Percentiles rank a stretch among this genome's conserved stretches.
phyloP scores from a whole-genome alignment of 2,888 invertebrate species.

The Pemphredon lugubris region DNA sequence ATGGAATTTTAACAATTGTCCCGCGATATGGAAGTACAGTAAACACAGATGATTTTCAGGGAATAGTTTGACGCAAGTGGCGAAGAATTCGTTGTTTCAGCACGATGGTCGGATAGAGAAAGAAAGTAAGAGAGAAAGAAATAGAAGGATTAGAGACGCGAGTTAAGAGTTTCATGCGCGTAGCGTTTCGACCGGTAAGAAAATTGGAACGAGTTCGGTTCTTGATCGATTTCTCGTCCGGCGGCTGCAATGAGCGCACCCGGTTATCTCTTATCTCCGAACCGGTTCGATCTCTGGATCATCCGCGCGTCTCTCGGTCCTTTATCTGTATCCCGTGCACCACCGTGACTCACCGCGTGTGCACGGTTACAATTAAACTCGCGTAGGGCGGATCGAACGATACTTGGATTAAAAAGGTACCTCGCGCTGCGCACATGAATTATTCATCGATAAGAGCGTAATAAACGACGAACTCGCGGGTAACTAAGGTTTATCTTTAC shows the following conservation, averaged over 20 bases:
- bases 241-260: background rate
- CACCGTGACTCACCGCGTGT: constrained; percentile 37
- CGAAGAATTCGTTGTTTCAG: constrained; percentile 25
- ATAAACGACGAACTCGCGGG: too few species aligned
- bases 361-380: constrained; percentile 5
- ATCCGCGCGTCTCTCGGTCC: constrained; percentile 33
- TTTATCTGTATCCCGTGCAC: background rate
- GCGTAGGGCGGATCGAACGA: background rate
- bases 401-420: too few species aligned
- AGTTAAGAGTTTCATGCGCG: background rate
- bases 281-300: constrained; percentile 55
- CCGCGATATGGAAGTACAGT: too few species aligned
- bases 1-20: too few species aligned
- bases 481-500: too few species aligned
- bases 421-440: too few species aligned
- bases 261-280: constrained; percentile 54
- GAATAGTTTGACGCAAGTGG: too few species aligned
- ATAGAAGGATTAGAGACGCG: background rate
- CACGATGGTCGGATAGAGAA: constrained; percentile 13
- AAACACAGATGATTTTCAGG: too few species aligned
- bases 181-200: constrained; percentile 14
- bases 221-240: constrained; percentile 44
- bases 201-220: constrained; percentile 47
- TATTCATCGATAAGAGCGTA: too few species aligned
- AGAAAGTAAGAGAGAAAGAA: background rate